Base-by-base conservation (phyloP, 23 tunicate species). In the Ciona savignyi region DNA sequence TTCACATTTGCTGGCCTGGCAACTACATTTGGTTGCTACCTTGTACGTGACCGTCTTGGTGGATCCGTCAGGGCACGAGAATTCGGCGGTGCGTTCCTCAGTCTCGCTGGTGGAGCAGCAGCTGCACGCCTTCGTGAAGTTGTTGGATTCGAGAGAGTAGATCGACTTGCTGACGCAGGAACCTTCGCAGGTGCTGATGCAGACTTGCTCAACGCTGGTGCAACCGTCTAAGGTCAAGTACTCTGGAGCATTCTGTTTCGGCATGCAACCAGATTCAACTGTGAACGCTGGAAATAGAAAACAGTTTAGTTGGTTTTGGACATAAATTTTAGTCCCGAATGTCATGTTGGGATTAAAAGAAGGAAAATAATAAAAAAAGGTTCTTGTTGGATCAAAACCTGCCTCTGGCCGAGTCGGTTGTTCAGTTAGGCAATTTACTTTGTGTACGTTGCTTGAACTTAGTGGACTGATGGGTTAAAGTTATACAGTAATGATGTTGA, bases 11-110 rank as follows among this genome's bases (percentile, higher is more conserved):
- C 82, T 86, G 23, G 97, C 74, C 20, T 85, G 97, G 63, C 97
- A 91, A 23, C 80, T 83, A 74, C 97, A 91, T 62, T 76, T 31
- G 1, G 74, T 76, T 11, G 97, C 97, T 0, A 70, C 70, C 78
- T 84, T 80, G 70, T 91, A 91, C 2, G 86, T 80, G 21, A 80
- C 84, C 3, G 72, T 51, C 27, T 80, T 83, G 9, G 25, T 60
- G 4, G 95, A 87, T 2, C 90, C 83, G 74, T 94, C 99, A 0
- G 99, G 99, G 66, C 99, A 94, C 2, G 33, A 74, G 63, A 94
- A 60, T 2, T 65, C 31, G 29, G 83, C 86, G 29, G 49, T 51
- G 35, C 78, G 80, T 0, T 75, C 79, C 49, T 83, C 86, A 24
- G 86, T 94, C 27, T 78, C 95, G 15, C 70, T 71, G 2, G 95